Evolutionary conservation across 1,140 invertebrate genomes (phyloP), one percentile per base, ranked within the genome.

Genomic region (Tigriopus japonicus): DNA sequence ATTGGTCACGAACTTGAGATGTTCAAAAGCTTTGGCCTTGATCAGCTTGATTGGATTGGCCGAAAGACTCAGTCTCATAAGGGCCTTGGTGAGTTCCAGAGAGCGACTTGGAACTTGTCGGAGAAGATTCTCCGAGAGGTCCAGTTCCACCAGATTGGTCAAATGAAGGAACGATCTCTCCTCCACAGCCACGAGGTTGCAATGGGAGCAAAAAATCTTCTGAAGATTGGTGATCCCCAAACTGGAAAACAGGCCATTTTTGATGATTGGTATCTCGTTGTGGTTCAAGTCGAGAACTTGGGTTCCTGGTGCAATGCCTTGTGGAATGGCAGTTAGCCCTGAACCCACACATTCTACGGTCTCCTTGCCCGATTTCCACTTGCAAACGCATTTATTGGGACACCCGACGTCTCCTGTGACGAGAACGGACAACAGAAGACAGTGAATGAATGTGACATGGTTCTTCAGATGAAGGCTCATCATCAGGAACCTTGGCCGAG

Each of bases 281-380:
- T 80, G 81, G 10, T 82, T 80, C 62, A 92, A 81, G 67, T 91
- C 85, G 24, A 92, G 71, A 6, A 91, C 87, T 74, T 93, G 87
- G 0, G 86, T 89, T 65, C 82, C 86, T n/a, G 84, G 80, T 65
- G 87, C 83, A 65, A 93, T 81, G 24, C 84, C 82, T 63, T 80
- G 78, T 0, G 90, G 89, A 12, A 88, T 58, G 35, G 28, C 17
- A 2, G 35, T 58, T 42, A 49, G 21, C 45, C n/a, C n/a, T 2
- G 53, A 55, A 55, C 7, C 24, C 53, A 21, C 53, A 71, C 87
- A 91, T 69, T 91, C 87, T 1, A 88, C 86, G 62, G 84, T 85
- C 67, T 87, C 81, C 69, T 92, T 92, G 1, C 87, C 87, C 67
- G 83, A 81, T 70, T 89, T 91, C 88, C 88, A 91, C 67, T 87